Base-by-base conservation (phyloP, 1,140 invertebrate genomes). In the Euglossa dilemma region DNA sequence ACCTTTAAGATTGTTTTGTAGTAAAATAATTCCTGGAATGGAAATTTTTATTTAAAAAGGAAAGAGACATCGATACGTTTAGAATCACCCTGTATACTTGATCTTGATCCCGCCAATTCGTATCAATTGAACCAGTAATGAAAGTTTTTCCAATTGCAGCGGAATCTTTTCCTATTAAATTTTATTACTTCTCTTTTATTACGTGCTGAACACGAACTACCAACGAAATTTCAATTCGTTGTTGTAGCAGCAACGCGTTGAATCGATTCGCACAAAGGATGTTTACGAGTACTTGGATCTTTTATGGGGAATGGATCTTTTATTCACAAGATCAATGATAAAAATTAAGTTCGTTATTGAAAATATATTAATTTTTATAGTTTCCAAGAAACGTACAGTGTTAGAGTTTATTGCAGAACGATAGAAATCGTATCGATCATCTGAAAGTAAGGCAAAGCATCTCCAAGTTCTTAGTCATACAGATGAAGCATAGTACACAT, bases 81-180 rank as follows among this genome's bases (percentile, higher is more conserved):
- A 45, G 18, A 23, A n/a, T 66, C 20, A 45, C 20, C 6, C 25
- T 16, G 45, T 23, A 36, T 14, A 63, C 0, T 77, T 43, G 23
- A 28, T 12, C 28, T 9, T 66, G 50, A 67, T 56, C 50, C 20
- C 14, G 23, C 28, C 63, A 64, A 77, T 66, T 77, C 61, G 16
- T 63, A n/a, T 16, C 61, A 77, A 54, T 66, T 77, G 36, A 54
- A 54, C 75, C 43, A 50, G 8, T 43, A 25, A 77, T 20, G 57
- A 45, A 77, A 54, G 50, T 25, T 77, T 20, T 23, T 77, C 36
- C 16, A 36, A 52, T 16, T n/a, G 7, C 12, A 36, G 8, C 52
- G 52, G 18, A 0, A 36, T 50, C 16, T 57, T 43, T 3, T n/a
- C 54, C 43, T 18, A 4, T 18, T 59, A 16, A 25, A 59, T 45